phyloP scores from a whole-genome alignment of 2,888 invertebrate genomes.

The Agrotis exclamationis region DNA sequence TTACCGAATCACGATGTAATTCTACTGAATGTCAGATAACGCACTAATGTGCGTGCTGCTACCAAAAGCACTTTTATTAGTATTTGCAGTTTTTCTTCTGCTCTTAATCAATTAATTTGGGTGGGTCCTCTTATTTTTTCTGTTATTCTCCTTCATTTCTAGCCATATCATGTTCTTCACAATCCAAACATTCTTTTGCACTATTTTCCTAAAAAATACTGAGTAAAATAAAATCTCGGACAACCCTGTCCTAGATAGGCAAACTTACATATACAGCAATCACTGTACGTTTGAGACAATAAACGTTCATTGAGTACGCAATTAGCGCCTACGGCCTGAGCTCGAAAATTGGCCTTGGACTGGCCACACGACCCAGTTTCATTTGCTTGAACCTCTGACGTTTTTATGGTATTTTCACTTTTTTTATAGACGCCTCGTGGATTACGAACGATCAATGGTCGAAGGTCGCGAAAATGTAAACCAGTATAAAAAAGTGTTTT shows the following conservation, averaged over 20 bases:
- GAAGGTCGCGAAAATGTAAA: conserved; percentile 32
- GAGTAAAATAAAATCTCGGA: neutral
- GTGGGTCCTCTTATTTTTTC: neutral
- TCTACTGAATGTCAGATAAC: conserved; percentile 14
- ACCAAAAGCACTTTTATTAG: neutral
- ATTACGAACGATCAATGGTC: conserved; percentile 43
- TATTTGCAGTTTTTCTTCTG: neutral
- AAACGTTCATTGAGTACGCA: conserved; percentile 78
- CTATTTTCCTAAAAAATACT: neutral
- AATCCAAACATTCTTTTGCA: neutral
- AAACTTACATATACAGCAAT: conserved; percentile 56
- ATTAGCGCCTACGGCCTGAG: conserved; percentile 75
- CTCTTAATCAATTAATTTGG: neutral
- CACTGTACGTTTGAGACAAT: conserved; percentile 75
- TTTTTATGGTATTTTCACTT: conserved; percentile 50
- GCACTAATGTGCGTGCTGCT: neutral
- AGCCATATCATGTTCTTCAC: neutral
- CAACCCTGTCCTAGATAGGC: conserved; percentile 56
- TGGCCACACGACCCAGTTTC: conserved; percentile 66
- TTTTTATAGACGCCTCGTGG: conserved; percentile 33
- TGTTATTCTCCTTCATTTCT: neutral
- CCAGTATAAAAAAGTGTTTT: neutral
- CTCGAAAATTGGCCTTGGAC: conserved; percentile 67
- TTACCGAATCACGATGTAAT: conserved; percentile 8
- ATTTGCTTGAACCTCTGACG: conserved; percentile 47